Base-by-base conservation (phyloP, 2,113 vertebrate species). In the Pseudopodoces humilis region DNA sequence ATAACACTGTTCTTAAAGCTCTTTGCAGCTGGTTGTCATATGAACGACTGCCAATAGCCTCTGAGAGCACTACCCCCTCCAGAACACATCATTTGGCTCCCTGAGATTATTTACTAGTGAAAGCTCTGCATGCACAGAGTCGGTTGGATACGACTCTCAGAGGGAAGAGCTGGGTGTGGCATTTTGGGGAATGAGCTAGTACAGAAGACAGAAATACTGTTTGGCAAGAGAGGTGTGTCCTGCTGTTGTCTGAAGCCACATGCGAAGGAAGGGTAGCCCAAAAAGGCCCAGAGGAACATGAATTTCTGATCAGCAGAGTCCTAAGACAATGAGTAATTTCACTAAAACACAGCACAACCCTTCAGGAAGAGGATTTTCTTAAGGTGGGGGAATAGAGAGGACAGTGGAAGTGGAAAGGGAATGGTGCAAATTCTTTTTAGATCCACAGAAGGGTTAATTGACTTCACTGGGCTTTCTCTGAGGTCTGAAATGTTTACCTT, bases 21-120 rank as follows among this genome's bases (percentile, higher is more conserved):
- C 87, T 97, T 86, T 97, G 97, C 97, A 98, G 97, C 98, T 98
- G 98, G 96, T 96, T 97, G 96, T 96, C 89, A 89, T 95, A 94
- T 93, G 97, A 97, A 96, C 0, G 18, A 75, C 97, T 98, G 97
- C 98, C 98, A 98, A 80, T 76, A 94, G 94, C 96, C 96, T 95
- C 94, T 3, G 44, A 96, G 96, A 96, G 96, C 80, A 33, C 95
- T 94, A 88, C 91, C 95, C 91, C 67, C 24, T 91, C 68, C 86
- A 78, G 92, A 49, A 89, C 83, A 58, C 85, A 83, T 92, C 55
- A 4, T 93, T 95, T 59, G 88, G 93, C 83, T 94, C 96, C 91
- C 93, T 65, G 80, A 94, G 88, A 92, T 82, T 87, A 91, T 92
- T 91, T 93, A 94, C 93, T 75, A 67, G 92, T 89, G 94, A 88